A percentile compares a stretch with the other conserved stretches of the same genome.
Evolutionary conservation across 1,140 invertebrate species (phyloP).

Genomic region (Geopemphigus sp.): DNA sequence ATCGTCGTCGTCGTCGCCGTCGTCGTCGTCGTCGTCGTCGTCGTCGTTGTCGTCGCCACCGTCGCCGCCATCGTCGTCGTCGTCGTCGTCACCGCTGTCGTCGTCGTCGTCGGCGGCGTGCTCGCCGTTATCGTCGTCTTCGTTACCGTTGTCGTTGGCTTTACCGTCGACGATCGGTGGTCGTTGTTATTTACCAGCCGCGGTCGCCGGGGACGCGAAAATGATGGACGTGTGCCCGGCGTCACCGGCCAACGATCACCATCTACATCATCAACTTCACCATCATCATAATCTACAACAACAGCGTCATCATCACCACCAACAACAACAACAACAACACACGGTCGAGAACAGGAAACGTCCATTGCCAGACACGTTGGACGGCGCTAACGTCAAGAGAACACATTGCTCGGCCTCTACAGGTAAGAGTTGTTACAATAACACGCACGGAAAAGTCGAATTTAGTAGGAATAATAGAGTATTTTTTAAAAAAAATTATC

Average conservation of each 20-base stretch:
- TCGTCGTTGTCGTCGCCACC: not conserved
- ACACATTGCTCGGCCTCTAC: conserved; percentile 21
- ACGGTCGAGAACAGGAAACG: conserved; percentile 43
- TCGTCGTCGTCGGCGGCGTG: not conserved
- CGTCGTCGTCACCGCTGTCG: not conserved
- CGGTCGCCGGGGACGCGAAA: conserved; percentile 35
- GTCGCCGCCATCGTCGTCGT: conserved; percentile 12
- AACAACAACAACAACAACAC: conserved; percentile 8
- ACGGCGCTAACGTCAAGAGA: conserved; percentile 28
- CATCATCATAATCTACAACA: not conserved
- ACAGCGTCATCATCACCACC: not conserved
- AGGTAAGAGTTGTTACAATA: not conserved
- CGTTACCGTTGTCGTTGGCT: not conserved
- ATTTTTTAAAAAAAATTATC: too few relatives aligned
- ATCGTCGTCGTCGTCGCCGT: conserved; percentile 39
- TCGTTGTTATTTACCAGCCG: not conserved
- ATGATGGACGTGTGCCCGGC: conserved; percentile 48
- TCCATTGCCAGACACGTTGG: conserved; percentile 29
- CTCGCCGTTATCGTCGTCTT: not conserved
- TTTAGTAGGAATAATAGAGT: too few relatives aligned
- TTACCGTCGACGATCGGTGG: not conserved
- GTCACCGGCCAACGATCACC: conserved; percentile 10
- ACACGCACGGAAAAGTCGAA: too few relatives aligned
- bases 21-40: not conserved
- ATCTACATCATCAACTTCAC: not conserved